Conservation (phyloP, 2,797 vertebrate genomes). For the Microcaecilia unicolor region DNA sequence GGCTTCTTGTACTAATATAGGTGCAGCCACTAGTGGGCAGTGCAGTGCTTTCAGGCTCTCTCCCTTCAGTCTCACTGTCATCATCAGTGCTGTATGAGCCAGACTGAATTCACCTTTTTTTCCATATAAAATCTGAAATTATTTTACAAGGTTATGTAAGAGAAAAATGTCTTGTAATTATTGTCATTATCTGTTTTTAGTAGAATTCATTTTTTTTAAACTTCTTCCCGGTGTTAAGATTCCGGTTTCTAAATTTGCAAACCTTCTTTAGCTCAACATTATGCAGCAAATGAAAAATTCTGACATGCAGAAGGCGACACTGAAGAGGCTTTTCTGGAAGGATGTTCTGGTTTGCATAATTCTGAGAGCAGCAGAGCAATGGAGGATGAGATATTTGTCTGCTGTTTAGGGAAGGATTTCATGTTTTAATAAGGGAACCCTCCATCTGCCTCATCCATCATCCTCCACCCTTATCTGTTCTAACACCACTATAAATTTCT, state of each 20-base stretch:
- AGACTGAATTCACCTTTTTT: conserved; percentile 14
- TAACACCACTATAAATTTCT: conserved; percentile 56
- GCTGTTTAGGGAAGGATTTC: conserved; percentile 49
- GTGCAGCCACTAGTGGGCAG: conserved; percentile 31
- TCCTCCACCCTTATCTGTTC: conserved; percentile 50
- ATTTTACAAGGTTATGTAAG: conserved; percentile 15
- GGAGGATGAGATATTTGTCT: conserved; percentile 31
- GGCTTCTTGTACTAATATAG: no score
- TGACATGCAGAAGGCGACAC: background rate
- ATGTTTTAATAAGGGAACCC: conserved; percentile 62
- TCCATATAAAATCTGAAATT: conserved; percentile 4
- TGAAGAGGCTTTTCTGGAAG: no score
- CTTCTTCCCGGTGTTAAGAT: conserved; percentile 5
- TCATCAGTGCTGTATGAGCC: conserved; percentile 1
- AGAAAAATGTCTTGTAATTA: background rate
- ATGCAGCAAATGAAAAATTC: conserved; percentile 14
- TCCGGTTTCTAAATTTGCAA: conserved; percentile 13
- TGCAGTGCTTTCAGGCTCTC: conserved; percentile 14
- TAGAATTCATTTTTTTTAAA: conserved; percentile 9
- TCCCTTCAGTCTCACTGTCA: background rate
- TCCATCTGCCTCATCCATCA: conserved; percentile 53
- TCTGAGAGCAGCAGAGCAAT: conserved; percentile 14
- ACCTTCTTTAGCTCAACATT: conserved; percentile 14
- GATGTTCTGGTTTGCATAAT: conserved; percentile 9
- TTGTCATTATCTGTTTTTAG: background rate